Conservation (phyloP, 2,113 vertebrate species). For the Orycteropus afer region DNA sequence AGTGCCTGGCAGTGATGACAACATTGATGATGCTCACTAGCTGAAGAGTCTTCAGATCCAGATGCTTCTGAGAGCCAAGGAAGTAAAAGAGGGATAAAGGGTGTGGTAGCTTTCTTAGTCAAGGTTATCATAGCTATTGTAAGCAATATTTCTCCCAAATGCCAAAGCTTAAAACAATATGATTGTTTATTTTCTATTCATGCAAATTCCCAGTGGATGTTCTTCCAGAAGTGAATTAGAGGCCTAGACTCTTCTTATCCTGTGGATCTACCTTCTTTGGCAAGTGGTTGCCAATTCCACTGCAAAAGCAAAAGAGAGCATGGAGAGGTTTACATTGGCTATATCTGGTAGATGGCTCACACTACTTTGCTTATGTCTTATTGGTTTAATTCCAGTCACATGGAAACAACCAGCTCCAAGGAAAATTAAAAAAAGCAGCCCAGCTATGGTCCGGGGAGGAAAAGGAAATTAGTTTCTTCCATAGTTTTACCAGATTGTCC, state of each 20-base stretch:
- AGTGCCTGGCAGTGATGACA: too few species aligned
- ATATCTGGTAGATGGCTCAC: rapidly evolving
- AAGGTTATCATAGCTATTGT: neutral
- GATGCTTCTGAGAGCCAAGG: neutral
- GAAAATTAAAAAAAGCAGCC: neutral
- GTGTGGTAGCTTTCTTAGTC: neutral
- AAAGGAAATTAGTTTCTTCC: neutral
- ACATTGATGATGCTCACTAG: neutral
- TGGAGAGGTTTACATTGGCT: neutral
- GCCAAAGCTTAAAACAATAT: neutral
- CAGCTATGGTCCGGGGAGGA: neutral
- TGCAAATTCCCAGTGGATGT: neutral
- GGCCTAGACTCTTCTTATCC: neutral
- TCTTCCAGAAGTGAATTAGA: neutral
- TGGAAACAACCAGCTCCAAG: too few species aligned
- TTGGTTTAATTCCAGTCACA: too few species aligned
- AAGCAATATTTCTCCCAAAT: neutral
- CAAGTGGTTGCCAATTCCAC: rapidly evolving
- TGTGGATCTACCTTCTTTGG: neutral
- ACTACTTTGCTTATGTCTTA: neutral
- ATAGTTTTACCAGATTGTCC: neutral
- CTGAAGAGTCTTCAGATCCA: neutral
- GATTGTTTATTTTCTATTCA: neutral
- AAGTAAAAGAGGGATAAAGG: neutral
- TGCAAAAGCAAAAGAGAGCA: neutral